These are phyloP conservation scores for Momotus momota DNA, from an alignment of 2,797 vertebrate species.

Conservation along the genomic window DNA sequence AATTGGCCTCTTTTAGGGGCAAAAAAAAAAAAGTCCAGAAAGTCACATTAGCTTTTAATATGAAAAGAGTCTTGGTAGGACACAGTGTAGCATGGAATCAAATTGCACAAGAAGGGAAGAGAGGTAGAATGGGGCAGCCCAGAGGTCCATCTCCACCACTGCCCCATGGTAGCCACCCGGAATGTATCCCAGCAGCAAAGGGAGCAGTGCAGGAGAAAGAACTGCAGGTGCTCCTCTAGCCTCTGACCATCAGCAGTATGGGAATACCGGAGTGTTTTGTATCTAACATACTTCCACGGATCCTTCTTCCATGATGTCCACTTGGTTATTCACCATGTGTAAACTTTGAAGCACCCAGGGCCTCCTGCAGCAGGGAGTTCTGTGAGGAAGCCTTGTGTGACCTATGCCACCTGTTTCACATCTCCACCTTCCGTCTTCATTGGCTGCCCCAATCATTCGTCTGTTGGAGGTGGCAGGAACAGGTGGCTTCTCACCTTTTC, in stretches of 20 bases:
- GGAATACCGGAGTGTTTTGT: not conserved
- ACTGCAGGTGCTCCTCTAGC: not conserved
- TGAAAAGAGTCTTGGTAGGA: not conserved
- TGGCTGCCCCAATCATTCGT: not conserved
- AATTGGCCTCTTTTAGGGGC: not conserved
- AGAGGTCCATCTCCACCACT: not conserved
- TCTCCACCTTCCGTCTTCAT: not conserved
- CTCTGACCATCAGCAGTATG: not conserved
- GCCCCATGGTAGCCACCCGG: not conserved
- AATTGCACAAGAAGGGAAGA: not conserved
- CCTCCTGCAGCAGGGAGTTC: not conserved
- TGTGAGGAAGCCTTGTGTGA: not conserved
- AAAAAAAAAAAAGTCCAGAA: not conserved
- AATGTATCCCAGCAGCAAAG: not conserved
- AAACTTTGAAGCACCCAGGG: rapidly evolving
- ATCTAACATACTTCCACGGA: not conserved
- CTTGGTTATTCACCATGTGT: not conserved
- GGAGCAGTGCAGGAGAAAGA: not conserved
- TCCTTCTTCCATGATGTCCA: not conserved
- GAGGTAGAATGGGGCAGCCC: not conserved
- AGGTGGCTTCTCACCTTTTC: not conserved
- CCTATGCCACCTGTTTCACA: rapidly evolving
- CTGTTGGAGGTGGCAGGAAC: not conserved
- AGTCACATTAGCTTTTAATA: not conserved
- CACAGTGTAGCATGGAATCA: not conserved